phyloP scores from a whole-genome alignment of 2,113 vertebrate species.

The Pithys albifrons region DNA sequence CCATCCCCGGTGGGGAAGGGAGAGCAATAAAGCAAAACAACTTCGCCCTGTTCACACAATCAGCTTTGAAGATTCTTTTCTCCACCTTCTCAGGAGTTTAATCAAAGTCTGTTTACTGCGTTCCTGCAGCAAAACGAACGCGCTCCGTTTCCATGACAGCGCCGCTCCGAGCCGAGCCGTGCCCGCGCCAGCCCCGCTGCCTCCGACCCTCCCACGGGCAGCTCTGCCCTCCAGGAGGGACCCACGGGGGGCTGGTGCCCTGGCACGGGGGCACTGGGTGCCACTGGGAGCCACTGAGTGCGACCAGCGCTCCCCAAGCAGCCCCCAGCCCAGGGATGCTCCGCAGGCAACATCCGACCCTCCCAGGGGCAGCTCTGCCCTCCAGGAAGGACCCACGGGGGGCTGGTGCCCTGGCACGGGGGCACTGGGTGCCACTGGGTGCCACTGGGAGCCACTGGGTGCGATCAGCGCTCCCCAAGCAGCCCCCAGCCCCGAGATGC shows the following conservation, averaged over 20 bases:
- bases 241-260: rapidly evolving
- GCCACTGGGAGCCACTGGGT: no score
- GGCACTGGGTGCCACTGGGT: no score
- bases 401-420: no score
- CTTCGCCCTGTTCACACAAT: background rate
- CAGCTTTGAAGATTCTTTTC: background rate
- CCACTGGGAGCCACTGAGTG: no score
- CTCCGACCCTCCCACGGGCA: background rate
- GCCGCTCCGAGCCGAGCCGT: background rate
- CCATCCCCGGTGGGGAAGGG: background rate
- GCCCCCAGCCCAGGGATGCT: background rate
- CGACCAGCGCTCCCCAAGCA: background rate
- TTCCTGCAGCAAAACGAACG: background rate
- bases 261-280: no score
- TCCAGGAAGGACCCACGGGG: no score
- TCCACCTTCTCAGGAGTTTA: slow-evolving; percentile 42
- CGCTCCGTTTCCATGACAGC: slow-evolving; percentile 55
- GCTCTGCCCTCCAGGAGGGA: background rate
- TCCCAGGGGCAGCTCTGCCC: no score
- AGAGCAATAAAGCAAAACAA: background rate
- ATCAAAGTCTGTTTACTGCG: slow-evolving; percentile 20
- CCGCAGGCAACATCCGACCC: no score
- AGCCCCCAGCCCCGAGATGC: no score
- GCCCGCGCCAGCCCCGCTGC: background rate
- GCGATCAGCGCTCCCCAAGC: no score